These are phyloP conservation scores for Mystacornis crossleyi DNA, from an alignment of 2,113 vertebrate genomes.

Conservation along the genomic window DNA sequence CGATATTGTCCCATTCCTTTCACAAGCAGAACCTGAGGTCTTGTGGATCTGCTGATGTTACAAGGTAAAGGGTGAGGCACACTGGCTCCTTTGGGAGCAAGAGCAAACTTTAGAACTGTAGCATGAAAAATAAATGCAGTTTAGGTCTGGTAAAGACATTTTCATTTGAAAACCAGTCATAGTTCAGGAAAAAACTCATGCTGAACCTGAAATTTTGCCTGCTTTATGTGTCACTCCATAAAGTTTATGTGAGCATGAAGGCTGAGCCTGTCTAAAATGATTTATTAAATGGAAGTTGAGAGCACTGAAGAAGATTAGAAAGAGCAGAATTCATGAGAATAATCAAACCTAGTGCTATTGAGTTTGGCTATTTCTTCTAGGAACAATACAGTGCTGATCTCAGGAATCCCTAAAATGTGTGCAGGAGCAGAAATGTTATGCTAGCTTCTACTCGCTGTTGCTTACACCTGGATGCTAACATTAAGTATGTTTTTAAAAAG, in stretches of 20 bases:
- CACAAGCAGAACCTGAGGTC: neutral
- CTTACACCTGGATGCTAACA: neutral
- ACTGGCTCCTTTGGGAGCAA: neutral
- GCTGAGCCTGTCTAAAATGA: conserved; percentile 20
- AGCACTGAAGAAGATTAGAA: neutral
- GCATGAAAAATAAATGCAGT: neutral
- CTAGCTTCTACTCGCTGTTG: neutral
- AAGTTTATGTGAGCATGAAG: conserved; percentile 23
- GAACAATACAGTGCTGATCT: neutral
- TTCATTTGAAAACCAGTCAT: neutral
- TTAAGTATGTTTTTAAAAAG: neutral
- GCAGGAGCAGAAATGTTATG: neutral
- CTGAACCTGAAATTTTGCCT: conserved; percentile 26
- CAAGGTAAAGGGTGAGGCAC: neutral
- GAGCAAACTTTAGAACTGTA: neutral
- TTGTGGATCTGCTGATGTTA: neutral
- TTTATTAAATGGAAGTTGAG: neutral
- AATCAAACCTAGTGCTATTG: neutral
- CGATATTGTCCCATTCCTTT: neutral
- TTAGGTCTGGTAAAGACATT: neutral
- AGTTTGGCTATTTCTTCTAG: neutral
- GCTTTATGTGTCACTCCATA: neutral
- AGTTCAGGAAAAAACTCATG: neutral
- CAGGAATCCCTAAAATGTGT: neutral
- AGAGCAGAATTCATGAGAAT: neutral